Conservation (phyloP, 2,888 invertebrate genomes). For the Plebejus melissa region DNA sequence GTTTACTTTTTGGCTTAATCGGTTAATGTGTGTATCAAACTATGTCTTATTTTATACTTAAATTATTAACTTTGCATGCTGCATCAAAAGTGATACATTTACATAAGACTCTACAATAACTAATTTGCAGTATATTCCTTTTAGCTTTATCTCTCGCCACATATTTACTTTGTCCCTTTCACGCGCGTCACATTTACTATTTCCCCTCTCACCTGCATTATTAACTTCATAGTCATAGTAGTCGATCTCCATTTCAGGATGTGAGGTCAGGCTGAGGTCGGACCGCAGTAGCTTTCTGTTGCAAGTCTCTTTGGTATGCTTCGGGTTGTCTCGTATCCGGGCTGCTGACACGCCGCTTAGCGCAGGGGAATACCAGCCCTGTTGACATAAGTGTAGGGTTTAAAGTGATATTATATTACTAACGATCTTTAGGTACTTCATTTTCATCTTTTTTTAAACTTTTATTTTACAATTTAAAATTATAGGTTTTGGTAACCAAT, state of each 20-base stretch:
- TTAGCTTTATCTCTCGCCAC: background rate
- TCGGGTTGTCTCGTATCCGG: constrained; percentile 82
- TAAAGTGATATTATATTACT: too few species aligned
- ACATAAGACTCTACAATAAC: too few species aligned
- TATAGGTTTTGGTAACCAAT: constrained; percentile 34
- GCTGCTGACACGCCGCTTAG: constrained; percentile 83
- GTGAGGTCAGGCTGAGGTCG: constrained; percentile 87
- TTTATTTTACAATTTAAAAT: background rate
- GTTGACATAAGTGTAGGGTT: constrained; percentile 6
- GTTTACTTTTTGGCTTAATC: background rate
- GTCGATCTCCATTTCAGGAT: constrained; percentile 90
- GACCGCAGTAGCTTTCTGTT: constrained; percentile 85
- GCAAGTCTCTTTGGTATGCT: constrained; percentile 88
- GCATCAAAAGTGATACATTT: too few species aligned
- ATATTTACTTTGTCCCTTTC: background rate
- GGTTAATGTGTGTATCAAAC: background rate
- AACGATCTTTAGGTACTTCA: too few species aligned
- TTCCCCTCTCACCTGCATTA: constrained; percentile 68
- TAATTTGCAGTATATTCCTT: too few species aligned
- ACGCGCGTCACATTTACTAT: background rate
- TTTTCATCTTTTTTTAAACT: too few species aligned
- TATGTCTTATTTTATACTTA: too few species aligned
- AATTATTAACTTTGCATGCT: too few species aligned
- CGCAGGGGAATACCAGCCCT: constrained; percentile 87
- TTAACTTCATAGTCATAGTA: constrained; percentile 94